Evolutionary conservation across 2,797 vertebrate species (phyloP).

Genomic region (Falco naumanni): DNA sequence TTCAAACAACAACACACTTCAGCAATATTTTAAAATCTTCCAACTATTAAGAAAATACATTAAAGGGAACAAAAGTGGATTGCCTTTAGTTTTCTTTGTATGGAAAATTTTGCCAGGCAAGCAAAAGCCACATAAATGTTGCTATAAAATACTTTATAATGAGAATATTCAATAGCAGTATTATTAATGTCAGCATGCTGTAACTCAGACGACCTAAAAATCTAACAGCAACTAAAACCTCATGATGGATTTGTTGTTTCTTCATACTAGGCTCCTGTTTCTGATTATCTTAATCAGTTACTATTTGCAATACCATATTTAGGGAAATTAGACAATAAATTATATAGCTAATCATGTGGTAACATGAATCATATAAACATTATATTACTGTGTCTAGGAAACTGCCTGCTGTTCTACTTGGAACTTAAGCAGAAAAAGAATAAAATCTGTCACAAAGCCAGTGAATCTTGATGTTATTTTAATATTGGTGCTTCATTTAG

Average conservation of each 20-base stretch:
- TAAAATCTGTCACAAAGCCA: background rate
- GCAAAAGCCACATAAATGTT: background rate
- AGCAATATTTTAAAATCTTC: background rate
- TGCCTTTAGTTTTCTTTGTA: background rate
- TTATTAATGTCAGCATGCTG: background rate
- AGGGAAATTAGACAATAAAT: constrained; percentile 33
- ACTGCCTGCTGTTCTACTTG: background rate
- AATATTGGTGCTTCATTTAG: background rate
- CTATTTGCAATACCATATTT: background rate
- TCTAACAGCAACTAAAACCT: background rate
- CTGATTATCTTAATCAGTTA: constrained; percentile 5
- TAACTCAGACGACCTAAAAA: background rate
- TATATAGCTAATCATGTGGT: background rate
- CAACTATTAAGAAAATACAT: background rate
- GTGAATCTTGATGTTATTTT: background rate
- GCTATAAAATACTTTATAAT: background rate
- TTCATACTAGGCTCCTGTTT: background rate
- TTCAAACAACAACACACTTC: background rate
- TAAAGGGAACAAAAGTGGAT: background rate
- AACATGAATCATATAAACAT: background rate
- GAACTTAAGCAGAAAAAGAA: background rate
- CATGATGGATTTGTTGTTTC: background rate
- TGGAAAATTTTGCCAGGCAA: background rate
- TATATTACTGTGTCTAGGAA: background rate
- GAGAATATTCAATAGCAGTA: background rate